Conservation (phyloP, 2,797 vertebrate species). For the Notolepis coatsorum region DNA sequence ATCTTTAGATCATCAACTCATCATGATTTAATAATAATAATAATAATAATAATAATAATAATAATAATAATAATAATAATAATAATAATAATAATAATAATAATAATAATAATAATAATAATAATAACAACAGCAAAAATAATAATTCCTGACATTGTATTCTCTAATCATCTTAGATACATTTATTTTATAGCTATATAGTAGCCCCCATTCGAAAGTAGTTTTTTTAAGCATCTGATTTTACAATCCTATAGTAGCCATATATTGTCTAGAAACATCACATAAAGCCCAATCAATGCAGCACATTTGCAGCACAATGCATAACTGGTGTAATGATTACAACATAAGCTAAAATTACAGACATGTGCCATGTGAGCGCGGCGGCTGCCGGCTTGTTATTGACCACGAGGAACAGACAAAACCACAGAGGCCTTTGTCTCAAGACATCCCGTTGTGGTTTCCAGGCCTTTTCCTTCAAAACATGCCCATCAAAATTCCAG, state of each 20-base stretch:
- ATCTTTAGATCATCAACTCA: too few species aligned
- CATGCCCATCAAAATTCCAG: constrained; percentile 83
- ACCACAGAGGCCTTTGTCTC: constrained; percentile 82
- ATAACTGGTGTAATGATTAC: constrained; percentile 75
- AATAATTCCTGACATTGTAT: too few species aligned
- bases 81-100: too few species aligned
- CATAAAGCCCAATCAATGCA: constrained; percentile 42
- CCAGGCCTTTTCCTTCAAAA: constrained; percentile 78
- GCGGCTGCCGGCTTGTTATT: constrained; percentile 72
- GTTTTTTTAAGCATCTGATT: too few species aligned
- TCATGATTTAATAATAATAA: too few species aligned
- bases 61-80: too few species aligned
- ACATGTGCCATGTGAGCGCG: constrained; percentile 68
- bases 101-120: too few species aligned
- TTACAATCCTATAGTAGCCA: not conserved
- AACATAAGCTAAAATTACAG: constrained; percentile 77
- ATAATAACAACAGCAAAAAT: too few species aligned
- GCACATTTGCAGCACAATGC: constrained; percentile 56
- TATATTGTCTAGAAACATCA: constrained; percentile 41
- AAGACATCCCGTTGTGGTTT: constrained; percentile 79
- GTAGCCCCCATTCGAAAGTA: too few species aligned
- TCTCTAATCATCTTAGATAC: too few species aligned
- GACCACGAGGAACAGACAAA: constrained; percentile 77
- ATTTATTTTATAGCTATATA: too few species aligned
- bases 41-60: too few species aligned